Evolutionary conservation across 2,888 invertebrate genomes (phyloP).

Genomic region (Hedya salicella): DNA sequence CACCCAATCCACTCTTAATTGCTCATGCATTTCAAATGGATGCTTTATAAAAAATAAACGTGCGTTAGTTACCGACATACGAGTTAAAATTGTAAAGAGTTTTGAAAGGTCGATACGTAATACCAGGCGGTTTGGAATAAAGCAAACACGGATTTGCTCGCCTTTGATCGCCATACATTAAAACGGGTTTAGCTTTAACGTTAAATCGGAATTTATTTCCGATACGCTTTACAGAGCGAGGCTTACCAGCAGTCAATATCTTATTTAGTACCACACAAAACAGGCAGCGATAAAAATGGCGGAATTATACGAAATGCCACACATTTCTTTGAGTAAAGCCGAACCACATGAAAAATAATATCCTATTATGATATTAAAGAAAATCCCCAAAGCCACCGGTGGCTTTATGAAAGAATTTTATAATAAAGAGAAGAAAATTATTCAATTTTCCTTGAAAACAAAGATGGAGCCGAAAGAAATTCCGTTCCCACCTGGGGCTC

Average conservation of each 20-base stretch:
- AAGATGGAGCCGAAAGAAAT: conserved; percentile 79
- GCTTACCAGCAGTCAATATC: conserved; percentile 49
- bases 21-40: conserved; percentile 50
- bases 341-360: conserved; percentile 74
- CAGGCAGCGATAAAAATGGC: conserved; percentile 50
- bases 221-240: conserved; percentile 46
- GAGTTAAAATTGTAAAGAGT: too few relatives aligned
- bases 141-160: conserved; percentile 29
- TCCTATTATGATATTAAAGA: conserved; percentile 79
- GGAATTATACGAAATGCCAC: conserved; percentile 32
- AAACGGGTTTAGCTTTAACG: conserved; percentile 44
- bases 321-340: conserved; percentile 52
- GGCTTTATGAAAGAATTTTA: conserved; percentile 81
- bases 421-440: conserved; percentile 80
- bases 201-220: conserved; percentile 49
- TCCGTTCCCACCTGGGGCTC: conserved; percentile 79
- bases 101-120: neutral
- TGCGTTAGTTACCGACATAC: too few relatives aligned
- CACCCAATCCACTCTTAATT: conserved; percentile 49
- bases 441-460: conserved; percentile 79
- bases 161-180: conserved; percentile 43
- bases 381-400: conserved; percentile 75
- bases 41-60: conserved; percentile 28
- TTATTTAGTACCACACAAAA: conserved; percentile 52
- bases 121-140: conserved; percentile 5